Conservation (phyloP, 2,888 invertebrate genomes). For the Phyto melanocephala region DNA sequence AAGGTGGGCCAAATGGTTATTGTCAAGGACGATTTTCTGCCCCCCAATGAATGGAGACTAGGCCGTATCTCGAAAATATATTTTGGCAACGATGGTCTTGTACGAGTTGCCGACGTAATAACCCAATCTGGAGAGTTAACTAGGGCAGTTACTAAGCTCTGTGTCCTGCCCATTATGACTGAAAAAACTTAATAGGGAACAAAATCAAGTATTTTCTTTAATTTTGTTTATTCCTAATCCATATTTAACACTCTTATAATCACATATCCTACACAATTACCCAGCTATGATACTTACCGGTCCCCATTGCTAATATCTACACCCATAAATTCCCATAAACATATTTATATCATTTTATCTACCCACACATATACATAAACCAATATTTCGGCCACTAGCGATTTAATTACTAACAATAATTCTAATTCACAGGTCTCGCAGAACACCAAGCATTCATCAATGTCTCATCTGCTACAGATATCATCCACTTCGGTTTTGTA, state of each 20-base stretch:
- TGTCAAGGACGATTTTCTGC: constrained; percentile 1
- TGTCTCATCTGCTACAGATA: background rate
- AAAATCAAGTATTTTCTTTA: background rate
- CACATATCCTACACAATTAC: too few relatives aligned
- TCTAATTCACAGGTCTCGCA: background rate
- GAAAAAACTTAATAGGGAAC: background rate
- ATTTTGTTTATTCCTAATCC: too few relatives aligned
- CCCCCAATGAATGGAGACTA: constrained; percentile 1
- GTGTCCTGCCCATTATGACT: background rate
- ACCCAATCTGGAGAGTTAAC: too few relatives aligned
- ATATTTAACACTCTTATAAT: too few relatives aligned
- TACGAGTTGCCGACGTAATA: constrained; percentile 16
- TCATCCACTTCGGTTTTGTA: background rate
- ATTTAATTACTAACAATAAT: background rate
- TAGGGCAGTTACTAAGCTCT: background rate
- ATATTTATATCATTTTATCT: background rate
- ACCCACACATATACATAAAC: background rate
- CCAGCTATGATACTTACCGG: background rate
- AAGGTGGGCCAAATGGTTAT: background rate
- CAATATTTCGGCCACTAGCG: background rate
- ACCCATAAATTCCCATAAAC: background rate
- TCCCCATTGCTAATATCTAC: background rate
- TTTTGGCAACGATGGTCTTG: background rate
- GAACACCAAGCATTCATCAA: background rate
- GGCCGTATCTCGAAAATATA: constrained; percentile 1